Percentiles rank a stretch among this genome's conserved stretches.
phyloP scores from a whole-genome alignment of 2,797 vertebrate genomes.

The Lophius americanus region DNA sequence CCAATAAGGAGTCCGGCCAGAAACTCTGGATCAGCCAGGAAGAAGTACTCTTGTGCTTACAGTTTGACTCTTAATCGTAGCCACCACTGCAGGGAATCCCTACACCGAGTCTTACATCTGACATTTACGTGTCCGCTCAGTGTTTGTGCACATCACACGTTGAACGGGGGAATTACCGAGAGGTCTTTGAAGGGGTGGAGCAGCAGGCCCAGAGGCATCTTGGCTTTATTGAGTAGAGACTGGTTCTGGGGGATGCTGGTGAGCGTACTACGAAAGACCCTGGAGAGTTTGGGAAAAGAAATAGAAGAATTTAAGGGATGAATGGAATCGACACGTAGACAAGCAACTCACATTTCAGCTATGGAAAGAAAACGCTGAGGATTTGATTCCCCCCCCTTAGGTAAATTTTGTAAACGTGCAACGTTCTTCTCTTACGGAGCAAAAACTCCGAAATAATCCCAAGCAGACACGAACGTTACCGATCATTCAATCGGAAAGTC shows the following conservation, averaged over 20 bases:
- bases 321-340: neutral
- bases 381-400: no score
- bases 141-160: neutral
- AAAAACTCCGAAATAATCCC: no score
- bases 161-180: constrained; percentile 83
- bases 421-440: no score
- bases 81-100: neutral
- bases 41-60: neutral
- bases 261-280: constrained; percentile 93
- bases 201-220: constrained; percentile 94
- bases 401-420: neutral
- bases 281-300: constrained; percentile 62
- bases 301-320: neutral
- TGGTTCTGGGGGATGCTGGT: constrained; percentile 97
- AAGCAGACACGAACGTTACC: no score
- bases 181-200: constrained; percentile 98
- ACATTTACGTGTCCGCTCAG: neutral
- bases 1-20: neutral
- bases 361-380: no score
- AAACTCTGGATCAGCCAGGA: neutral
- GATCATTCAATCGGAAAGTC: no score
- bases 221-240: constrained; percentile 96
- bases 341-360: no score
- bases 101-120: neutral
- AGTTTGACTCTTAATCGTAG: neutral